Conservation (phyloP, 2,888 invertebrate genomes). For the Pycnomerus fuliginosus region DNA sequence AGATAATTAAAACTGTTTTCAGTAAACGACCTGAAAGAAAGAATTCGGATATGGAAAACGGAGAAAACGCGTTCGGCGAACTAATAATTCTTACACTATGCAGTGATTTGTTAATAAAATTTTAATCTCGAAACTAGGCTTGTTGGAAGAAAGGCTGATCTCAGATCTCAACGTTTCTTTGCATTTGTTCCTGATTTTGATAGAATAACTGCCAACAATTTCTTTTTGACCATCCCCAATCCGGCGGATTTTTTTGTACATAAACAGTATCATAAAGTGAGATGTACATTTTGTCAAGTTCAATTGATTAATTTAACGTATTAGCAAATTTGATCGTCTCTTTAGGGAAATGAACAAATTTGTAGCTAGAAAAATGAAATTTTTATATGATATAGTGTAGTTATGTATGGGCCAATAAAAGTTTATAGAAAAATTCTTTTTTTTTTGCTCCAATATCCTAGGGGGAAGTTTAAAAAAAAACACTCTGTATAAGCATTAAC, state of each 20-base stretch:
- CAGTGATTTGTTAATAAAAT: slow-evolving; percentile 16
- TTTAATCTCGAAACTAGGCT: slow-evolving; percentile 10
- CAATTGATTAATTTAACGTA: slow-evolving; percentile 5
- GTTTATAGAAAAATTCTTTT: slow-evolving; percentile 17
- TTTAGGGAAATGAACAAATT: slow-evolving; percentile 12
- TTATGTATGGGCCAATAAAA: slow-evolving; percentile 23
- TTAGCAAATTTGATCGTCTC: slow-evolving; percentile 18
- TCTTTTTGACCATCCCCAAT: slow-evolving; percentile 10
- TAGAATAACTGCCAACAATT: slow-evolving; percentile 2
- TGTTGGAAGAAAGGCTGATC: slow-evolving; percentile 13
- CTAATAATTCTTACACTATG: slow-evolving; percentile 26
- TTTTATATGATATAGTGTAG: slow-evolving; percentile 25
- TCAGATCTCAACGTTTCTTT: slow-evolving; percentile 13
- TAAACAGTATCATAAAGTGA: slow-evolving; percentile 19
- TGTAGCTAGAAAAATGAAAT: slow-evolving; percentile 10
- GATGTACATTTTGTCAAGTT: slow-evolving; percentile 17
- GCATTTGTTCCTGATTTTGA: slow-evolving; percentile 16
- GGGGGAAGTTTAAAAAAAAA: too few relatives aligned
- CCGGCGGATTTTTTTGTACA: slow-evolving; percentile 18
- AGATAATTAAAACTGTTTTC: too few relatives aligned
- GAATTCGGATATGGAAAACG: slow-evolving; percentile 84
- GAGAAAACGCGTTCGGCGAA: slow-evolving; percentile 63
- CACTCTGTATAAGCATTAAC: too few relatives aligned
- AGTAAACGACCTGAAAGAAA: slow-evolving; percentile 82
- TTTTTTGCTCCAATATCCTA: too few relatives aligned